phyloP scores from a whole-genome alignment of 2,888 invertebrate genomes.

The Euclidia mi region DNA sequence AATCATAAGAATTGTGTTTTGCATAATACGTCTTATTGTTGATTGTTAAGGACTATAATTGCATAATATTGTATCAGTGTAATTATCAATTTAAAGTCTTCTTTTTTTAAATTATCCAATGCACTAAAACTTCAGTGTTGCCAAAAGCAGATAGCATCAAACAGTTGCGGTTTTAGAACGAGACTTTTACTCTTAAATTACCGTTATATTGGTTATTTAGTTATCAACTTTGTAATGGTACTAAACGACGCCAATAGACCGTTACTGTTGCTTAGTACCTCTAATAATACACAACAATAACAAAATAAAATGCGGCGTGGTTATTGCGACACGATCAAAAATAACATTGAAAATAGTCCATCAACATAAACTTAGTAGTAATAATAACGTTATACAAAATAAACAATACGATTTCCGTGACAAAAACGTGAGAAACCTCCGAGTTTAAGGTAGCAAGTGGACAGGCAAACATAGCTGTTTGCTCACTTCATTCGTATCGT shows the following conservation, averaged over 20 bases:
- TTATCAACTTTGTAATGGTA: slow-evolving; percentile 9
- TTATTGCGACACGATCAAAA: slow-evolving; percentile 12
- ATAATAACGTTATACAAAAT: slow-evolving; percentile 12
- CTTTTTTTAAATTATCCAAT: no score
- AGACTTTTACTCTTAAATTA: slow-evolving; percentile 5
- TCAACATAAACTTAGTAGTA: background rate
- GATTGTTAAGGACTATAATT: no score
- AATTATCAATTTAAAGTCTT: background rate
- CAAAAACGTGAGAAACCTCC: slow-evolving; percentile 15
- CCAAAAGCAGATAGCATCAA: background rate
- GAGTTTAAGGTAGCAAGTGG: background rate
- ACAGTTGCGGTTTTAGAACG: background rate
- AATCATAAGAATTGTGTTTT: background rate
- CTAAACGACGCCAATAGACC: slow-evolving; percentile 12
- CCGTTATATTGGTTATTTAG: slow-evolving; percentile 11
- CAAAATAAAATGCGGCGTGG: slow-evolving; percentile 3
- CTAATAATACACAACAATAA: slow-evolving; percentile 9
- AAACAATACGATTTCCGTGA: slow-evolving; percentile 14
- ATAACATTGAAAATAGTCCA: slow-evolving; percentile 3
- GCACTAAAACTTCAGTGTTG: background rate
- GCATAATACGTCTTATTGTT: no score
- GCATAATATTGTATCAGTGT: background rate
- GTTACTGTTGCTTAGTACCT: slow-evolving; percentile 12
- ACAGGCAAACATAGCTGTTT: background rate
- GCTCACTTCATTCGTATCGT: slow-evolving; percentile 1